phyloP scores from a whole-genome alignment of 2,797 vertebrate species.

The Triplophysa bombifrons region DNA sequence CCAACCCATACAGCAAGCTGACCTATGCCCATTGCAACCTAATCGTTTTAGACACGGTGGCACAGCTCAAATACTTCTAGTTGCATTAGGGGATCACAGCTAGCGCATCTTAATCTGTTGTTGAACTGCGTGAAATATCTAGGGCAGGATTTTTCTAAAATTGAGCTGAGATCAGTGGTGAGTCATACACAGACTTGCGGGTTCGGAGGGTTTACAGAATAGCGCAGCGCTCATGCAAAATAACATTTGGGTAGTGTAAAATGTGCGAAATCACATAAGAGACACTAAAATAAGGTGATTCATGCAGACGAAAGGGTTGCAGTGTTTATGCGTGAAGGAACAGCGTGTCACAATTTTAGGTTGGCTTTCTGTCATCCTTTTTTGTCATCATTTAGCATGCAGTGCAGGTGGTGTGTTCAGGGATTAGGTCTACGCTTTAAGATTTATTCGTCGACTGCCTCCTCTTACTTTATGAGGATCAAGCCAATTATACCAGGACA shows the following conservation, averaged over 20 bases:
- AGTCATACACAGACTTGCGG: conserved; percentile 56
- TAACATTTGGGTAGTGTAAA: conserved; percentile 59
- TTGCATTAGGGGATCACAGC: conserved; percentile 67
- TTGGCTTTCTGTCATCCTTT: conserved; percentile 44
- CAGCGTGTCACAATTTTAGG: conserved; percentile 33
- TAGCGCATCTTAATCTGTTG: conserved; percentile 60
- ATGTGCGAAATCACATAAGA: conserved; percentile 43
- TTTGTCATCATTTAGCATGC: conserved; percentile 49
- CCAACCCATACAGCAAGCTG: conserved; percentile 21
- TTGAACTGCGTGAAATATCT: conserved; percentile 64
- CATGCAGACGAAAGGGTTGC: conserved; percentile 9
- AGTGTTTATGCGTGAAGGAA: conserved; percentile 12
- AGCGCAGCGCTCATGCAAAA: conserved; percentile 51
- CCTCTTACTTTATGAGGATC: conserved; percentile 37
- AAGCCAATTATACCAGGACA: conserved; percentile 42
- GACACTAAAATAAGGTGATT: conserved; percentile 49
- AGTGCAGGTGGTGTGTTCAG: conserved; percentile 51
- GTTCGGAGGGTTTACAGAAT: conserved; percentile 50
- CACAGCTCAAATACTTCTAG: conserved; percentile 38
- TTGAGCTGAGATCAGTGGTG: conserved; percentile 61
- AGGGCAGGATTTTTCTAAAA: conserved; percentile 58
- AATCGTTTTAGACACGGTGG: conserved; percentile 55
- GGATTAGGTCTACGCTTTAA: conserved; percentile 59
- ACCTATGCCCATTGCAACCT: conserved; percentile 55
- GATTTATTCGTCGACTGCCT: conserved; percentile 53